These are phyloP conservation scores for Grus americana DNA, from an alignment of 2,113 vertebrate genomes.

Conservation along the genomic window DNA sequence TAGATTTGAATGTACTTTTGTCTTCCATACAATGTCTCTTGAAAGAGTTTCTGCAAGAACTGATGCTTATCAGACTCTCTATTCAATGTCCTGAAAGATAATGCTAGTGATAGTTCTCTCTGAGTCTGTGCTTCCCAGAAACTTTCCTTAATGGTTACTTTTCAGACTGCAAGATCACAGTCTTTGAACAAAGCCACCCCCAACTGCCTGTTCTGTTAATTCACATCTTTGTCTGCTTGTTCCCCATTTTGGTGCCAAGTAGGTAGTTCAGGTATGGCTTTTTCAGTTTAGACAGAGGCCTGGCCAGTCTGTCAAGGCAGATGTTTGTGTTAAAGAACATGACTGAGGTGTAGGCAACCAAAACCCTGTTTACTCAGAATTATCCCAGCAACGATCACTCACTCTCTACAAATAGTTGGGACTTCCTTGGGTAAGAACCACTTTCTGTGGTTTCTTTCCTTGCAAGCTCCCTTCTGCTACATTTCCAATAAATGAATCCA, in stretches of 20 bases:
- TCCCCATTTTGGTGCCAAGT: background rate
- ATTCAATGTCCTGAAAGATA: background rate
- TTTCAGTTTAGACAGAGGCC: background rate
- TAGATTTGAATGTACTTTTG: background rate
- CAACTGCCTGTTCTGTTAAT: background rate
- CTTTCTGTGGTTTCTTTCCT: background rate
- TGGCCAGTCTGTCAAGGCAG: background rate
- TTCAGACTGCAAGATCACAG: background rate
- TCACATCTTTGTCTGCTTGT: background rate
- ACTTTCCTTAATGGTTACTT: background rate
- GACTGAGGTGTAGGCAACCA: background rate
- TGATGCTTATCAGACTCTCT: background rate
- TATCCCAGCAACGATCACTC: background rate
- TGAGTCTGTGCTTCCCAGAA: background rate
- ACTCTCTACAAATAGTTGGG: background rate
- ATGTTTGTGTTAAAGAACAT: background rate
- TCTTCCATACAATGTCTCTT: background rate
- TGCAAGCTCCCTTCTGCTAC: background rate
- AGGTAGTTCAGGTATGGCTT: background rate
- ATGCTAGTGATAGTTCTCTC: background rate
- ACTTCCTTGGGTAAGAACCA: background rate
- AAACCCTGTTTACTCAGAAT: background rate
- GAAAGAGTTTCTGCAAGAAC: background rate
- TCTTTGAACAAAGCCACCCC: background rate
- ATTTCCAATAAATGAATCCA: background rate